Conservation (phyloP, 2,113 vertebrate genomes). For the Aleadryas rufinucha region DNA sequence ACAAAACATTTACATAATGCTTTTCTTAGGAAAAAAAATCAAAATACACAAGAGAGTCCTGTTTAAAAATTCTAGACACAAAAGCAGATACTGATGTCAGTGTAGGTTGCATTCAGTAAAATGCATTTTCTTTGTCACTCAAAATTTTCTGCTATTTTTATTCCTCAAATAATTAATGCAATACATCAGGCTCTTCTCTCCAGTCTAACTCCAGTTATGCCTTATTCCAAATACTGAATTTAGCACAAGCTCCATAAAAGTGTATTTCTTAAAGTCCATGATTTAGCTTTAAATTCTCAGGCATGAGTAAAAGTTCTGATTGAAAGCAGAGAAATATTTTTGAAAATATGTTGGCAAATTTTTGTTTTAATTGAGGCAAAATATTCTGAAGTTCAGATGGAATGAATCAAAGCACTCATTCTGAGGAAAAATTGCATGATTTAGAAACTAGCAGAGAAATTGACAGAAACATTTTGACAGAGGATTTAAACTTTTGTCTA, state of each 20-base stretch:
- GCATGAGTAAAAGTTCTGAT: background rate
- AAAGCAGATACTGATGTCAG: background rate
- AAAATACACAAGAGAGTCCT: background rate
- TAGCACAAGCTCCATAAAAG: background rate
- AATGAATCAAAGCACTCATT: background rate
- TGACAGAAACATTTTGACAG: background rate
- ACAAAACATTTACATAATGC: background rate
- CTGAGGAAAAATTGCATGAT: background rate
- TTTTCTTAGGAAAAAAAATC: background rate
- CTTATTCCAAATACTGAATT: background rate
- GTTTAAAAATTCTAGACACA: background rate
- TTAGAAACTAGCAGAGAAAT: background rate
- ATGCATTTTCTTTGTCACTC: background rate
- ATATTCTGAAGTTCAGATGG: background rate
- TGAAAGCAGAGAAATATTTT: background rate
- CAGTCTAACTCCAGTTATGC: background rate
- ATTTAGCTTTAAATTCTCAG: background rate
- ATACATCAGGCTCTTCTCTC: background rate
- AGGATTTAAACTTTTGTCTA: background rate
- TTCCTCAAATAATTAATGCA: background rate
- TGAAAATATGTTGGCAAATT: background rate
- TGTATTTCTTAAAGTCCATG: background rate
- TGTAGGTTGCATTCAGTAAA: background rate
- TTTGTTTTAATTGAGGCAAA: background rate
- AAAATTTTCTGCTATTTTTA: background rate